Conservation (phyloP, 1,140 invertebrate species). For the Drosophila quadrilineata region DNA sequence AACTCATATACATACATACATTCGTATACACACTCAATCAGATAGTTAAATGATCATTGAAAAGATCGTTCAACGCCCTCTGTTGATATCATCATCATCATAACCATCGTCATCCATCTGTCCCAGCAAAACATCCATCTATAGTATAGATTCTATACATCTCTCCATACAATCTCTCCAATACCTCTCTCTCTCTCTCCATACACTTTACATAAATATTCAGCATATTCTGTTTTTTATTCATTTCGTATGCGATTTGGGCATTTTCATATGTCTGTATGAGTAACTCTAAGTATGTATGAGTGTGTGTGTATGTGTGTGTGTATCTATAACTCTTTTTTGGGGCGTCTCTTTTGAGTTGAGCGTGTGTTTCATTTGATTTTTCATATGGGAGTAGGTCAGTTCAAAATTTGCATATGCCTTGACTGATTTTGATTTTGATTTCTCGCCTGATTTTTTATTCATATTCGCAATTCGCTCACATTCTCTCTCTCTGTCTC, state of each 20-base stretch:
- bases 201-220: constrained; percentile 68
- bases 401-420: constrained; percentile 79
- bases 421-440: constrained; percentile 70
- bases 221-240: constrained; percentile 26
- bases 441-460: constrained; percentile 73
- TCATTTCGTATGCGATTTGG: constrained; percentile 39
- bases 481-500: not conserved
- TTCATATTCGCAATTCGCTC: constrained; percentile 69
- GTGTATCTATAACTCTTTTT: constrained; percentile 26
- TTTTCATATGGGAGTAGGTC: constrained; percentile 78
- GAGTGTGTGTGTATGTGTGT: constrained; percentile 3
- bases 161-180: constrained; percentile 14
- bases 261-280: constrained; percentile 15
- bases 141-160: no score
- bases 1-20: not conserved
- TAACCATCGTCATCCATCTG: not conserved
- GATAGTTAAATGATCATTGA: constrained; percentile 8
- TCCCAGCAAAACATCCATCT: no score
- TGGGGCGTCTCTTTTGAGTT: constrained; percentile 31
- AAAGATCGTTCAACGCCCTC: constrained; percentile 42
- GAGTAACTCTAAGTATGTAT: constrained; percentile 1
- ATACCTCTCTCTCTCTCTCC: no score
- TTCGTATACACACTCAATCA: not conserved
- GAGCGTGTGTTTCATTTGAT: constrained; percentile 54
- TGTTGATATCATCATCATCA: constrained; percentile 31